These are phyloP conservation scores for Acipenser oxyrinchus DNA, from an alignment of 2,797 vertebrate genomes.

Conservation along the genomic window DNA sequence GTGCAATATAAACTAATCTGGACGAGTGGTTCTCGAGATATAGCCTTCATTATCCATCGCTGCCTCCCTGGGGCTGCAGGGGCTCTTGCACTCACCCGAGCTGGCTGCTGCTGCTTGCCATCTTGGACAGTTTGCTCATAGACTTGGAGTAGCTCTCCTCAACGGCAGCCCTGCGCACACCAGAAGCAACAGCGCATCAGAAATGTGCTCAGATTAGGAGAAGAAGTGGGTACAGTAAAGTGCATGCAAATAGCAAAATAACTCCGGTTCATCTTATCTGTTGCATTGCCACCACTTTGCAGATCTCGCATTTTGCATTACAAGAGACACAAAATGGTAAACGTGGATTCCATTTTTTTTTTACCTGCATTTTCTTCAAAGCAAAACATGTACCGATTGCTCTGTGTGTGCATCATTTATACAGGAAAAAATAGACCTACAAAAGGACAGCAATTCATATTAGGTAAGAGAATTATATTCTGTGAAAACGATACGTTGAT, in stretches of 20 bases:
- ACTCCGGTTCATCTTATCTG: not conserved
- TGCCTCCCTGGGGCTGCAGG: fast-evolving
- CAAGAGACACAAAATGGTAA: not conserved
- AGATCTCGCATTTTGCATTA: not conserved
- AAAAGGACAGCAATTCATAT: too few species aligned
- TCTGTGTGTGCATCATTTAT: too few species aligned
- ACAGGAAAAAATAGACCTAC: too few species aligned
- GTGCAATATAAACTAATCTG: not conserved
- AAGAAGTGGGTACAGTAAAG: too few species aligned
- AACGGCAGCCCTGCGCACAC: slow-evolving; percentile 65
- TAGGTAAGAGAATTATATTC: too few species aligned
- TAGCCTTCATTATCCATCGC: not conserved
- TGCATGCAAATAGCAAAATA: slow-evolving; percentile 8
- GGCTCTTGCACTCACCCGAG: slow-evolving; percentile 64
- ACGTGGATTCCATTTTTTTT: not conserved
- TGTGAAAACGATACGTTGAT: too few species aligned
- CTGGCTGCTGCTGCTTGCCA: slow-evolving; percentile 80
- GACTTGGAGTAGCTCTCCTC: slow-evolving; percentile 93
- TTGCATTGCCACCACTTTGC: not conserved
- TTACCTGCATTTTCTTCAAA: too few species aligned
- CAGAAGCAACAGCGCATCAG: not conserved
- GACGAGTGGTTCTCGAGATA: not conserved
- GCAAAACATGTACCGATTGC: too few species aligned
- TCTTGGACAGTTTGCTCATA: slow-evolving; percentile 88
- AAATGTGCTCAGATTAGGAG: not conserved